Conservation (phyloP, 2,113 vertebrate genomes). For the Illadopsis cleaveri region DNA sequence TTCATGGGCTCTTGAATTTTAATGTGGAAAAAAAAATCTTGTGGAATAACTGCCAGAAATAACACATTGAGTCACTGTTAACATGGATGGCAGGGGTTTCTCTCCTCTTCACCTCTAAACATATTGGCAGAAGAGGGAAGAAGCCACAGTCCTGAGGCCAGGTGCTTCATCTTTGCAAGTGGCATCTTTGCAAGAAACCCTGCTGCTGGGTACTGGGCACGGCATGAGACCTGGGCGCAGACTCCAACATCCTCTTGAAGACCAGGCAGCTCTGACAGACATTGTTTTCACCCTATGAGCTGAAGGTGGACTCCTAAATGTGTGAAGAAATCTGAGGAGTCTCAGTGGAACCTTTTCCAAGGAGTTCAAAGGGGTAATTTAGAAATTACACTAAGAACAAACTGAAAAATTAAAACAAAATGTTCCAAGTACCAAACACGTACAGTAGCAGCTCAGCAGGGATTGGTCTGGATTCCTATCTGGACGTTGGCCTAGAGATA, state of each 20-base stretch:
- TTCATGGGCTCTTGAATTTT: constrained; percentile 43
- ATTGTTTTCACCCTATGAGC: neutral
- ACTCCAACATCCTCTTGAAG: neutral
- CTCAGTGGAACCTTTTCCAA: neutral
- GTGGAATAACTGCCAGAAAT: constrained; percentile 41
- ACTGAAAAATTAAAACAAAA: neutral
- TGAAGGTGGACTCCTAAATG: neutral
- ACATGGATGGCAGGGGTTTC: neutral
- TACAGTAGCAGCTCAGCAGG: neutral
- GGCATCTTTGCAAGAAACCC: neutral
- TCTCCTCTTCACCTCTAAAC: neutral
- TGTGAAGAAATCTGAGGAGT: neutral
- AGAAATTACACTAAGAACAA: neutral
- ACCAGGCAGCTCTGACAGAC: neutral
- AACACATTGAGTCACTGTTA: constrained; percentile 15
- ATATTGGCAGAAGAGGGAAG: neutral
- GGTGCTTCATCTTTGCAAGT: neutral
- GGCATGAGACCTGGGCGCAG: neutral
- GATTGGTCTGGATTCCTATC: neutral
- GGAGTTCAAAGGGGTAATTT: neutral
- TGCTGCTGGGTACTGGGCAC: neutral
- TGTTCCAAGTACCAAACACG: neutral
- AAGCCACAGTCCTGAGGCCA: neutral
- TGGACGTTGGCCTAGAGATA: neutral
- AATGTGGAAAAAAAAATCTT: constrained; percentile 27